Evolutionary conservation across 2,113 vertebrate genomes (phyloP).

Genomic region (Panthera tigris): DNA sequence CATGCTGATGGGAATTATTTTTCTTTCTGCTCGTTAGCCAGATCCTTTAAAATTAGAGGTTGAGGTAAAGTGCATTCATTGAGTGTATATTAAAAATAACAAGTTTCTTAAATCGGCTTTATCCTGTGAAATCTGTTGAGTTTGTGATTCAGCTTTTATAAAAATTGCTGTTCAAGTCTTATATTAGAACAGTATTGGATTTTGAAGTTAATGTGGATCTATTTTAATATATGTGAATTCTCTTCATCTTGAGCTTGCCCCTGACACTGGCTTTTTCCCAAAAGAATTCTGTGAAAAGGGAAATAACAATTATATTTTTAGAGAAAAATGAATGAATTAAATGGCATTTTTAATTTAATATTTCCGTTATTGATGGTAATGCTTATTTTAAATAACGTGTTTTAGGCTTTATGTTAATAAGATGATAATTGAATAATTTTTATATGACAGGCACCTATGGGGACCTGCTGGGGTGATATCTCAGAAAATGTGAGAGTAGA

Average conservation of each 20-base stretch:
- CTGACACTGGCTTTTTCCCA: conserved; percentile 37
- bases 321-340: conserved; percentile 27
- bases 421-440: conserved; percentile 73
- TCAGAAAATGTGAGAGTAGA: conserved; percentile 94
- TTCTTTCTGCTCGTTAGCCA: conserved; percentile 44
- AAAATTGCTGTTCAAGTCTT: neutral
- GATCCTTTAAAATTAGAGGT: conserved; percentile 53
- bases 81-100: conserved; percentile 42
- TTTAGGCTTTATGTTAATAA: conserved; percentile 51
- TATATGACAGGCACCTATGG: conserved; percentile 93
- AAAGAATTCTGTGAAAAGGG: conserved; percentile 10
- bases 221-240: conserved; percentile 2
- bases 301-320: conserved; percentile 9
- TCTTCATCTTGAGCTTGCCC: conserved; percentile 54
- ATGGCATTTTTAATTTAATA: neutral
- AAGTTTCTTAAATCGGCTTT: conserved; percentile 23
- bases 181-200: neutral
- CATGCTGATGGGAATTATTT: conserved; percentile 24
- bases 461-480: conserved; percentile 94
- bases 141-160: conserved; percentile 61
- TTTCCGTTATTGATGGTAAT: conserved; percentile 40
- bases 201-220: conserved; percentile 18
- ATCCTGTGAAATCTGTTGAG: neutral
- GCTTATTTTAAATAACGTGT: conserved; percentile 51
- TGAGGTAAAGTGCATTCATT: conserved; percentile 39